Percentiles rank a stretch among this genome's conserved stretches.
Evolutionary conservation across 2,888 invertebrate species (phyloP).

Genomic region (Andrena bucephala): DNA sequence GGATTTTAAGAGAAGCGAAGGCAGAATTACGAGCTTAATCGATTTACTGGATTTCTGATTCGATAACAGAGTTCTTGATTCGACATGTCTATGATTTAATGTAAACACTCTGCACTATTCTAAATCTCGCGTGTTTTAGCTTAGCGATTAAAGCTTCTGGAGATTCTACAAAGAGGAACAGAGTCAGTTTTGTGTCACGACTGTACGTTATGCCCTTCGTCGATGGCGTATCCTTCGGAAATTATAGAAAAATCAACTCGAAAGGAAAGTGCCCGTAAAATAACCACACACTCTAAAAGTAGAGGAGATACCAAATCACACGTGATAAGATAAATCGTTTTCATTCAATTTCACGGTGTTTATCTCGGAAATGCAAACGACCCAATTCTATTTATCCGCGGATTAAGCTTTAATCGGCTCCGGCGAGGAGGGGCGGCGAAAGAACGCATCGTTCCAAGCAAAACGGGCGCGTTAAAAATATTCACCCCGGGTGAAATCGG

Average conservation of each 20-base stretch:
- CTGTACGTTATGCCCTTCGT: not conserved
- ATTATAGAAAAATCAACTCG: no score
- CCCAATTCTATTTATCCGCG: conserved; percentile 23
- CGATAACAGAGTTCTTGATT: not conserved
- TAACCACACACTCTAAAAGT: no score
- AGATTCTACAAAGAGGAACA: no score
- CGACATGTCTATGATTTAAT: not conserved
- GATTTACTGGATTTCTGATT: no score
- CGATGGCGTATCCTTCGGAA: no score
- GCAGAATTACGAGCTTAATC: not conserved
- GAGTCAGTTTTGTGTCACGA: not conserved
- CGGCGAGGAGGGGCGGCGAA: not conserved
- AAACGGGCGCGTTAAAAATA: conserved; percentile 23
- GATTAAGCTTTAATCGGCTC: conserved; percentile 29
- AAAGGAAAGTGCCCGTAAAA: no score
- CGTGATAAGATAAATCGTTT: not conserved
- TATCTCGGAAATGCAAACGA: conserved; percentile 21
- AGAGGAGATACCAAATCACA: not conserved
- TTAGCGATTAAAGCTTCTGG: not conserved
- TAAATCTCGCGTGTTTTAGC: not conserved
- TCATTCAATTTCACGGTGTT: conserved; percentile 4
- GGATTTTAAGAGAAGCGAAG: no score
- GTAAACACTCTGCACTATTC: not conserved
- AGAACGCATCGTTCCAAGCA: not conserved
- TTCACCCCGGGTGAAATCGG: conserved; percentile 3